Conservation (phyloP, 2,888 invertebrate species). For the Beris chalybata region DNA sequence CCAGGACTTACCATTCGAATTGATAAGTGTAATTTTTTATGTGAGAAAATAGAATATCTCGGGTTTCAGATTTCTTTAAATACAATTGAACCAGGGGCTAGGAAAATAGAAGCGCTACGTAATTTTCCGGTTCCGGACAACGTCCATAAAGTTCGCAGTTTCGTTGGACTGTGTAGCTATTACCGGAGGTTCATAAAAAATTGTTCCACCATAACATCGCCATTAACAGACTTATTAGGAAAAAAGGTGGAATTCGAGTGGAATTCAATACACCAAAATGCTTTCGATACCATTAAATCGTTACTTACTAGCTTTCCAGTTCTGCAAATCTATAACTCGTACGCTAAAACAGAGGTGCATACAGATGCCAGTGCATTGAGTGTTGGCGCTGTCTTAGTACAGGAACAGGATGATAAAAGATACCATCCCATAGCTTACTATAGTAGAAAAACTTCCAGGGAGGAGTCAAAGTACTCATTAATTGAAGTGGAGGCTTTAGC, state of each 20-base stretch:
- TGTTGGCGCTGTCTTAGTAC: slow-evolving; percentile 10
- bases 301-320: slow-evolving; percentile 12
- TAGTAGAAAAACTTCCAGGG: slow-evolving; percentile 25
- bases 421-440: slow-evolving; percentile 14
- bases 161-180: slow-evolving; percentile 14
- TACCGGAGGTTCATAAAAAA: slow-evolving; percentile 17
- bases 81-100: slow-evolving; percentile 3
- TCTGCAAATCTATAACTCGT: slow-evolving; percentile 27
- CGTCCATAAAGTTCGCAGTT: background rate
- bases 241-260: slow-evolving; percentile 1
- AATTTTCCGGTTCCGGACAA: background rate
- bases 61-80: slow-evolving; percentile 13
- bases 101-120: slow-evolving; percentile 10
- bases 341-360: slow-evolving; percentile 17
- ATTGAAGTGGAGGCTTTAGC: slow-evolving; percentile 33
- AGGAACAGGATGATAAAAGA: background rate
- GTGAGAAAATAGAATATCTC: background rate
- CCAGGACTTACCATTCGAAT: background rate
- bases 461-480: slow-evolving; percentile 24
- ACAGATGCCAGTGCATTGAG: slow-evolving; percentile 22
- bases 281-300: slow-evolving; percentile 13
- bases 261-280: background rate
- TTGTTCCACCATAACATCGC: background rate
- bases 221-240: slow-evolving; percentile 11
- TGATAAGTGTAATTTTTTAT: no score